These are phyloP conservation scores for Paradoxurus hermaphroditus DNA, from an alignment of 2,113 vertebrate species.

Conservation along the genomic window DNA sequence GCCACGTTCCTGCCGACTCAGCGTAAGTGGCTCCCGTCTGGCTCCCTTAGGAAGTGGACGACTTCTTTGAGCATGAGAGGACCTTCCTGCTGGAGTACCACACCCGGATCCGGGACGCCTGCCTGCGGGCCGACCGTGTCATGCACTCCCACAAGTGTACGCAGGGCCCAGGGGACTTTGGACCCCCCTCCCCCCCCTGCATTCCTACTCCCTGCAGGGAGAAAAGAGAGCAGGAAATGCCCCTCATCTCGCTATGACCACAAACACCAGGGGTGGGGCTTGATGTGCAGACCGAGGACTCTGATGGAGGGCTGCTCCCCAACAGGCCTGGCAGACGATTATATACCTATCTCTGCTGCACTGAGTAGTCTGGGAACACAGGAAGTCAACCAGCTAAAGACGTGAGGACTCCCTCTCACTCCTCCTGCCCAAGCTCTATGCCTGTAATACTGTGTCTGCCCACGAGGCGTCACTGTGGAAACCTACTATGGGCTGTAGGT, in stretches of 20 bases:
- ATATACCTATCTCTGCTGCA: constrained; percentile 50
- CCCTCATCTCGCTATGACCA: not conserved
- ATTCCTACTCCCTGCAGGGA: not conserved
- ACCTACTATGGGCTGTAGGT: too few relatives aligned
- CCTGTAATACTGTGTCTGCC: not conserved
- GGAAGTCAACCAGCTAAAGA: constrained; percentile 58
- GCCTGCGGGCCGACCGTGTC: constrained; percentile 31
- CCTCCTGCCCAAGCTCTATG: not conserved
- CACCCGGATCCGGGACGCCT: constrained; percentile 43
- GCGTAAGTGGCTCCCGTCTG: not conserved
- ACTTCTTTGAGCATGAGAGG: constrained; percentile 70
- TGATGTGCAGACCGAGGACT: not conserved
- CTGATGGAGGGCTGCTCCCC: not conserved
- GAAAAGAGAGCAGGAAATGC: not conserved
- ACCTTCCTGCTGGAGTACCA: constrained; percentile 67
- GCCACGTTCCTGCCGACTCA: not conserved
- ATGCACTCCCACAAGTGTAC: constrained; percentile 52
- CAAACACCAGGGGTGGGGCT: not conserved
- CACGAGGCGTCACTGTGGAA: not conserved
- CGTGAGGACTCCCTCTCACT: not conserved
- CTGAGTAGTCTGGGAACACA: constrained; percentile 54
- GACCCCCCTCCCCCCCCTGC: not conserved
- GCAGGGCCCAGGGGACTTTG: not conserved
- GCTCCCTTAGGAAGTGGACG: constrained; percentile 61
- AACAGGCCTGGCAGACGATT: constrained; percentile 60